phyloP scores from a whole-genome alignment of 2,888 invertebrate species.

The Eilema caniola region DNA sequence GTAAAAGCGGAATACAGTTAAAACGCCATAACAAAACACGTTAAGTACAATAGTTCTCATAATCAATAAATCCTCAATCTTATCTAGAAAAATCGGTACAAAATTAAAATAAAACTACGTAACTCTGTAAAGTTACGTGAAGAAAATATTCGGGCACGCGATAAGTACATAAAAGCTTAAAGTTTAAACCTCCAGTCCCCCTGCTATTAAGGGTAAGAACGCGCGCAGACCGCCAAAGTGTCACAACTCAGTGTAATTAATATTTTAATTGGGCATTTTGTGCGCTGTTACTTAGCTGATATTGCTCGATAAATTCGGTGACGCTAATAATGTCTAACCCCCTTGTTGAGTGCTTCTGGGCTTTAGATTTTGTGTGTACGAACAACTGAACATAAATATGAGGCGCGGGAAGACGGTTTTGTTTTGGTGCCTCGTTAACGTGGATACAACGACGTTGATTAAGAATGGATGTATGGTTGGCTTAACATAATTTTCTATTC shows the following conservation, averaged over 20 bases:
- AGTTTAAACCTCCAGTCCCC: conserved; percentile 55
- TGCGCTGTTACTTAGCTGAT: conserved; percentile 83
- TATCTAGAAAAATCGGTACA: conserved; percentile 11
- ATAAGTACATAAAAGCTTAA: conserved; percentile 58
- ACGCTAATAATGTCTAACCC: conserved; percentile 75
- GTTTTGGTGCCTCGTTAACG: neutral
- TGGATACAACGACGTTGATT: neutral
- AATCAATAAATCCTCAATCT: conserved; percentile 8
- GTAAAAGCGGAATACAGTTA: neutral
- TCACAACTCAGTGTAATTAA: conserved; percentile 84
- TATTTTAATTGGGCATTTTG: conserved; percentile 86
- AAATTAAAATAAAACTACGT: conserved; percentile 17
- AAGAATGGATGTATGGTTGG: neutral
- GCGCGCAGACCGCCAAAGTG: conserved; percentile 71
- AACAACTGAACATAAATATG: conserved; percentile 15
- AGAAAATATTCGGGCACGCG: conserved; percentile 52
- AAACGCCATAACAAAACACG: too few species aligned
- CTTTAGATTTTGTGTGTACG: conserved; percentile 60
- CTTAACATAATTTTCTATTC: neutral
- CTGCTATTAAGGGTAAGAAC: conserved; percentile 67
- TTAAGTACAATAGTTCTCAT: neutral
- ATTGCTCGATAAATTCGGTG: conserved; percentile 82
- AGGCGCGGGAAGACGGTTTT: conserved; percentile 1
- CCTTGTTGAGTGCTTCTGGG: conserved; percentile 61
- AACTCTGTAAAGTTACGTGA: conserved; percentile 36